Conservation (phyloP, 2,888 invertebrate species). For the Harpalus rufipes region DNA sequence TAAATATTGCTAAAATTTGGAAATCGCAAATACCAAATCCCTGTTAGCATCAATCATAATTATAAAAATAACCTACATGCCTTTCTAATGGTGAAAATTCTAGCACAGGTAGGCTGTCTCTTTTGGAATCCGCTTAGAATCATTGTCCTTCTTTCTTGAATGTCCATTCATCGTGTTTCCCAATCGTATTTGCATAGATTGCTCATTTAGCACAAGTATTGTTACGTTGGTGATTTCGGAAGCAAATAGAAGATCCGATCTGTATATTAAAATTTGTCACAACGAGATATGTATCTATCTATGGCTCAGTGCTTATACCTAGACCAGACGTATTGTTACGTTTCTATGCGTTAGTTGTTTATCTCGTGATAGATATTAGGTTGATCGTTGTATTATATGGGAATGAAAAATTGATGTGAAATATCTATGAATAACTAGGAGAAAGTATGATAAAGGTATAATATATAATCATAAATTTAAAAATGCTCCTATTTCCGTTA, state of each 20-base stretch:
- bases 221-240: slow-evolving; percentile 47
- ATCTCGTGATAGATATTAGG: slow-evolving; percentile 25
- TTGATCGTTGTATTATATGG: slow-evolving; percentile 22
- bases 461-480: slow-evolving; percentile 17
- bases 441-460: slow-evolving; percentile 36
- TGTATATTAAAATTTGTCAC: slow-evolving; percentile 53
- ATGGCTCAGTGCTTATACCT: slow-evolving; percentile 10
- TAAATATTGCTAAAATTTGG: too few relatives aligned
- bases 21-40: too few relatives aligned
- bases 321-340: slow-evolving; percentile 26
- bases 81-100: not conserved
- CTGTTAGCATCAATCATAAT: not conserved
- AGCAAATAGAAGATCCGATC: slow-evolving; percentile 38
- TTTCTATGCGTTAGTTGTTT: slow-evolving; percentile 29
- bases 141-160: slow-evolving; percentile 24
- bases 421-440: slow-evolving; percentile 27
- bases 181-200: slow-evolving; percentile 44
- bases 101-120: not conserved
- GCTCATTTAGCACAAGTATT: slow-evolving; percentile 44
- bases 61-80: not conserved
- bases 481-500: not conserved
- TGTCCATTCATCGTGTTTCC: slow-evolving; percentile 43
- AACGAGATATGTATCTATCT: slow-evolving; percentile 35
- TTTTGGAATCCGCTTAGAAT: slow-evolving; percentile 18
- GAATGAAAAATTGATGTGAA: slow-evolving; percentile 31